These are phyloP conservation scores for Talpa occidentalis DNA, from an alignment of 2,113 vertebrate species.

Conservation along the genomic window DNA sequence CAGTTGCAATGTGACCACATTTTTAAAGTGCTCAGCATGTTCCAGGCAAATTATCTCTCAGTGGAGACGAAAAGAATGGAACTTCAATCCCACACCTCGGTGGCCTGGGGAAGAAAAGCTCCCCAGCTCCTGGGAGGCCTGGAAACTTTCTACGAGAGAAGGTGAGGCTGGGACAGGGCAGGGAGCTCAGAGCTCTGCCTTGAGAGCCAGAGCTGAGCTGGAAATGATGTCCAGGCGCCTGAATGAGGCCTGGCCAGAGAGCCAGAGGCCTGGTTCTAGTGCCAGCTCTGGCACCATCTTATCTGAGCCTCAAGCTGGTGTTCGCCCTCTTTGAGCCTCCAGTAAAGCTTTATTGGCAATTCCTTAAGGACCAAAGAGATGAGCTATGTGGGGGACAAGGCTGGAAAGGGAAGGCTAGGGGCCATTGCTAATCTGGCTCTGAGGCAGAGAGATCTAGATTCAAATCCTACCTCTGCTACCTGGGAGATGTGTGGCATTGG, in stretches of 20 bases:
- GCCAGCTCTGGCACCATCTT: neutral
- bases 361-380: neutral
- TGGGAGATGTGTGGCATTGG: neutral
- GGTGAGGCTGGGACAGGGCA: neutral
- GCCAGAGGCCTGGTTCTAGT: neutral
- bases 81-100: neutral
- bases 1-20: constrained; percentile 75
- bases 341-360: neutral
- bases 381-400: neutral
- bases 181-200: neutral
- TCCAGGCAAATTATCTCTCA: constrained; percentile 65
- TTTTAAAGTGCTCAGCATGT: constrained; percentile 60
- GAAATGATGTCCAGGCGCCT: neutral
- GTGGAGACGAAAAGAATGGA: neutral
- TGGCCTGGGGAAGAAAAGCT: neutral
- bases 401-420: accelerated
- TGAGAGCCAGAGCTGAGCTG: neutral
- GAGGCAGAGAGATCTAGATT: neutral
- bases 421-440: neutral
- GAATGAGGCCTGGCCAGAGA: neutral
- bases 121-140: neutral
- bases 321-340: neutral
- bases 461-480: neutral
- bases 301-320: neutral
- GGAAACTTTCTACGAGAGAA: neutral